These are phyloP conservation scores for Drosophila diplacantha DNA, from an alignment of 2,888 invertebrate species.

Conservation along the genomic window DNA sequence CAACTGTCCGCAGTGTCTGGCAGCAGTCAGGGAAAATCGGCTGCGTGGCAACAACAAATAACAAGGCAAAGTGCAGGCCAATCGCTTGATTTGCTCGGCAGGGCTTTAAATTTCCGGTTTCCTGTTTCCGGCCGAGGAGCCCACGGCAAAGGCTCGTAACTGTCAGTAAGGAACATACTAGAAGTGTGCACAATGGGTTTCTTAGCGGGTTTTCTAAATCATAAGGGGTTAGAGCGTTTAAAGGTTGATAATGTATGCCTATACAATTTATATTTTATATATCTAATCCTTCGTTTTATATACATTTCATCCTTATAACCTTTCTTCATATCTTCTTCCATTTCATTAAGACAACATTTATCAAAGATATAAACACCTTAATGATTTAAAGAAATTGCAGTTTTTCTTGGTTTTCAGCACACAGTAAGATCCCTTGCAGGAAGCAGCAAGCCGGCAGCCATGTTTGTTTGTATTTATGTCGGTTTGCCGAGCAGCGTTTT, in stretches of 20 bases:
- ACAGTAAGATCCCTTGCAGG: slow-evolving; percentile 39
- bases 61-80: slow-evolving; percentile 30
- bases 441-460: slow-evolving; percentile 51
- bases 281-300: too few species aligned
- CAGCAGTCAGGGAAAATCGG: slow-evolving; percentile 33
- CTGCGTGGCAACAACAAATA: slow-evolving; percentile 62
- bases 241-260: too few species aligned
- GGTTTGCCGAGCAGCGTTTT: slow-evolving; percentile 68
- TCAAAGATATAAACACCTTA: background rate
- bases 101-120: slow-evolving; percentile 73
- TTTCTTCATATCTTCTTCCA: too few species aligned
- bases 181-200: background rate
- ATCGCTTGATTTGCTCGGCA: slow-evolving; percentile 67
- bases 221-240: background rate
- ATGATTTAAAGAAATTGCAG: rapidly evolving
- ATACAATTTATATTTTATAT: background rate
- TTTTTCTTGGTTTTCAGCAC: background rate
- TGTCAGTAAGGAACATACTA: slow-evolving; percentile 3
- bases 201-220: background rate
- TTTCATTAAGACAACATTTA: background rate
- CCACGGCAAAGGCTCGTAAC: slow-evolving; percentile 4
- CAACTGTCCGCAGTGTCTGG: slow-evolving; percentile 69
- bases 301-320: background rate
- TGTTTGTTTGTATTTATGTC: slow-evolving; percentile 73
- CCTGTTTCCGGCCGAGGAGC: slow-evolving; percentile 53